Percentiles rank a stretch among this genome's conserved stretches.
Conservation (phyloP, 1,140 invertebrate species). For the Nasonia giraulti region DNA sequence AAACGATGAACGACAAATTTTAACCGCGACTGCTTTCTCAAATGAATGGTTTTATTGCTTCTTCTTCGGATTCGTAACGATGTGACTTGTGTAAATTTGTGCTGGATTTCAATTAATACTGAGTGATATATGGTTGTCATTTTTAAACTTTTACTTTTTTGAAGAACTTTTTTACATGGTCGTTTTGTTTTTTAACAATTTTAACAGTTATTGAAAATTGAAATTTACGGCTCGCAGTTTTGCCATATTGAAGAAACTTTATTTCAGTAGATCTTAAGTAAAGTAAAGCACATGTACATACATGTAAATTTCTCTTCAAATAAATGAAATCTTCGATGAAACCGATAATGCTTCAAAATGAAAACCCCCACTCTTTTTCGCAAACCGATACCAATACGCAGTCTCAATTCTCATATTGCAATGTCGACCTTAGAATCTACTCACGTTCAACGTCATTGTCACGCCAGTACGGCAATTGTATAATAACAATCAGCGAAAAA, state of each 20-base stretch:
- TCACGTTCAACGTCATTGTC: neutral
- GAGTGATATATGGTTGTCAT: neutral
- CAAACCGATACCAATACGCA: neutral
- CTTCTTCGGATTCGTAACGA: neutral
- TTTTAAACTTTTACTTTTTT: neutral
- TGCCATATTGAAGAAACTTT: neutral
- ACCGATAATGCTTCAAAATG: neutral
- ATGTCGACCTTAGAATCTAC: neutral
- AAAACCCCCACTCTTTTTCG: neutral
- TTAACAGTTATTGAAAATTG: no score
- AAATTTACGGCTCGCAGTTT: neutral
- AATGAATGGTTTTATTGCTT: neutral
- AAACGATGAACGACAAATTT: constrained; percentile 44
- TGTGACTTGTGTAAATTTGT: neutral
- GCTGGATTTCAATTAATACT: neutral
- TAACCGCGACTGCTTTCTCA: neutral
- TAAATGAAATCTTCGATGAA: neutral
- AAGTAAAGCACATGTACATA: neutral
- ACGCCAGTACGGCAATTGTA: neutral
- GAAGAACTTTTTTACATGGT: no score
- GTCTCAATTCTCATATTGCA: neutral
- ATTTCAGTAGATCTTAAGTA: neutral
- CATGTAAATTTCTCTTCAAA: neutral
- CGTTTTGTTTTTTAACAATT: neutral
- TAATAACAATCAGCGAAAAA: neutral